Conservation (phyloP, 2,113 vertebrate genomes). For the Corapipo altera region DNA sequence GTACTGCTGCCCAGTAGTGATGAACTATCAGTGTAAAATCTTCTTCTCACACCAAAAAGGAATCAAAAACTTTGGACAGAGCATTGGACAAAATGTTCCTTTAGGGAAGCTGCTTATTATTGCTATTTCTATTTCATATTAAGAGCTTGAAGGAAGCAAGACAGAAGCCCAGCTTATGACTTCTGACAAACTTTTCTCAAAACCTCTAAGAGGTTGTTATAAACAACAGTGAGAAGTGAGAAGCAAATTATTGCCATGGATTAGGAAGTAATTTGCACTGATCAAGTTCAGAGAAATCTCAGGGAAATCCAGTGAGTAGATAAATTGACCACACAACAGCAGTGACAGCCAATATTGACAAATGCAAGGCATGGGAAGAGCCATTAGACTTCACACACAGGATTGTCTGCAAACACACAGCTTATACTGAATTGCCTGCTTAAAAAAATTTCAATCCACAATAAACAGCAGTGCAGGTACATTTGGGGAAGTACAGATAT, state of each 20-base stretch:
- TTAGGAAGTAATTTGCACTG: neutral
- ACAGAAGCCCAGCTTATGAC: neutral
- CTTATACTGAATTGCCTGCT: neutral
- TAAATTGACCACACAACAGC: neutral
- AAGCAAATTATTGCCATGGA: neutral
- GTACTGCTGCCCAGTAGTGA: rapidly evolving
- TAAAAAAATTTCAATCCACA: neutral
- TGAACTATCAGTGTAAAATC: neutral
- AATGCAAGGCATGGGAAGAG: neutral
- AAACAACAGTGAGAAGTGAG: neutral
- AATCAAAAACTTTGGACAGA: no score
- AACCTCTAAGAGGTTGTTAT: neutral
- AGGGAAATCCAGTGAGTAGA: neutral
- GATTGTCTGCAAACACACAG: neutral
- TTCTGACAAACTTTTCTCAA: neutral
- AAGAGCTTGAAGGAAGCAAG: neutral
- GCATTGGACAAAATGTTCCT: neutral
- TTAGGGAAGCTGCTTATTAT: neutral
- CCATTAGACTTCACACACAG: neutral
- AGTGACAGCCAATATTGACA: neutral
- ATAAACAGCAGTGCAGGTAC: neutral
- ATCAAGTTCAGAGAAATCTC: neutral
- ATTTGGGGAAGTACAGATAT: neutral
- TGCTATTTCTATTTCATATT: neutral
- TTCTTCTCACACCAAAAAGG: neutral